Base-by-base conservation (phyloP, 2,113 vertebrate genomes). In the Ranitomeya imitator region DNA sequence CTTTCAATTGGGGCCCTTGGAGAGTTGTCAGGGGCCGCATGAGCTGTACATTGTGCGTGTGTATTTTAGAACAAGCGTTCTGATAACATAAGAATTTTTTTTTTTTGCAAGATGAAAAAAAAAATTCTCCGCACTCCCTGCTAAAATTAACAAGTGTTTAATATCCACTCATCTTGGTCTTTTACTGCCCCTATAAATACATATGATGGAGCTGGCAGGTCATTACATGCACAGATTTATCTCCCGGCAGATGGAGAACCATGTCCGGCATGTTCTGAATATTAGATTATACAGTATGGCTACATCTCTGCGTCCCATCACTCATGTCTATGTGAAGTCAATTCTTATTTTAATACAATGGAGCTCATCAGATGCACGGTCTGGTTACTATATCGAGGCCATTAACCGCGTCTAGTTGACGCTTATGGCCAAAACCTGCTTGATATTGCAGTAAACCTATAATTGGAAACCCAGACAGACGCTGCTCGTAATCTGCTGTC, bases 361-460 rank as follows among this genome's bases (percentile, higher is more conserved):
- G 19, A 71, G 83, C 65, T 73, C 2, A 73, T 85, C 51, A 31
- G 59, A 85, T 85, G 71, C 67, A 45, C n/a, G 69, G 69, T 59
- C 83, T 85, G 83, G 69, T 65, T 85, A 60, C 69, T 76, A 59
- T 60, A 85, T 59, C 59, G 54, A 6, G 26, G 54, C n/a, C 83
- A 85, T 76, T 85, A 85, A 76, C 54, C 83, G 15, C 82, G 52
- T 83, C 82, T 69, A 23, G 82, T 55, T 67, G 51, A 55, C 16
- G 31, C 31, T 51, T n/a, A 52, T 84, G 63, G 55, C 63, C 82
- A 71, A 65, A n/a, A 71, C 51, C 63, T 23, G 60, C 55, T 69
- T 55, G 86, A 80, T 79, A 87, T 7, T 69, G 63, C 77, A 81
- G 86, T 69, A 51, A 69, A 71, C 61, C 86, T 87, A 81, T 69